Evolutionary conservation across 2,797 vertebrate genomes (phyloP).

Genomic region (Avahi laniger): DNA sequence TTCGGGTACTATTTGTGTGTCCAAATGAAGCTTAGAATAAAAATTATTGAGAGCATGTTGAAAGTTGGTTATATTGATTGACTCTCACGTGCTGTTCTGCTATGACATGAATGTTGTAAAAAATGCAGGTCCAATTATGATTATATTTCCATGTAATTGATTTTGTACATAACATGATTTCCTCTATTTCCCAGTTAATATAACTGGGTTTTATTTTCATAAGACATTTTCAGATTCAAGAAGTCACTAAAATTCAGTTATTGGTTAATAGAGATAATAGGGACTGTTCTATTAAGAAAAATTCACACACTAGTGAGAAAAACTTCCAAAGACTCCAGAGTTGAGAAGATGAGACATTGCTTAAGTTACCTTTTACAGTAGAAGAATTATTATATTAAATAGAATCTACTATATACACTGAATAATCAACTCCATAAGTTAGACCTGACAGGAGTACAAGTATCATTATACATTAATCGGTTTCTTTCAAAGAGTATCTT

Average conservation of each 20-base stretch:
- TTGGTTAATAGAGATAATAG: not conserved
- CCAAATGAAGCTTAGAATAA: not conserved
- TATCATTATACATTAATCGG: slow-evolving; percentile 8
- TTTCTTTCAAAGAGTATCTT: slow-evolving; percentile 19
- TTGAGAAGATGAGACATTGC: not conserved
- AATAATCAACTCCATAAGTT: slow-evolving; percentile 43
- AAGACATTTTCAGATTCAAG: slow-evolving; percentile 11
- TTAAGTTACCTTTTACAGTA: not conserved
- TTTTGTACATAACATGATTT: not conserved
- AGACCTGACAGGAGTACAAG: not conserved
- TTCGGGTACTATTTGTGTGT: not conserved
- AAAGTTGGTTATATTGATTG: not conserved
- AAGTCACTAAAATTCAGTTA: not conserved
- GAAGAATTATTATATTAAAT: not conserved
- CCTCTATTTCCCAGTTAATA: not conserved
- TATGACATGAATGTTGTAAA: not conserved
- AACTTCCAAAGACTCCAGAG: not conserved
- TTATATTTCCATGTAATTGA: not conserved
- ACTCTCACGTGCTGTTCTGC: not conserved
- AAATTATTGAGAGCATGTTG: not conserved
- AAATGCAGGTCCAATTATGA: not conserved
- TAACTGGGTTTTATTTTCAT: not conserved
- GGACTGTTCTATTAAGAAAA: not conserved
- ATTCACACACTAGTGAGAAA: not conserved
- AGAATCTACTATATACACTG: not conserved